A percentile compares a stretch with the other conserved stretches of the same genome.
These are phyloP conservation scores for Saccostrea glomerata DNA, from an alignment of 1,140 invertebrate genomes.

Conservation along the genomic window DNA sequence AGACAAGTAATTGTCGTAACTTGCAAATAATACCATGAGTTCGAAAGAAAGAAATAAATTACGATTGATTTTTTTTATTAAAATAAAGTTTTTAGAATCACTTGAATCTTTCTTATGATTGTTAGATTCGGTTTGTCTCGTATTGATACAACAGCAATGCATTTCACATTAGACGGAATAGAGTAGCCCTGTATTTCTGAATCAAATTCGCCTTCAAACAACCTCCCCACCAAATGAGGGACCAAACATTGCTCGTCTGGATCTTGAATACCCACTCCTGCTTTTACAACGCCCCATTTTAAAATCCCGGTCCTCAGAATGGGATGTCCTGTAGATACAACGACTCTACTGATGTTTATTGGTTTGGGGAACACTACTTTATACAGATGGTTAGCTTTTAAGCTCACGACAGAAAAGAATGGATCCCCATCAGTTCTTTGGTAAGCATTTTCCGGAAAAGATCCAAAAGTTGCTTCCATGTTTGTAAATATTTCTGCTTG, in stretches of 20 bases:
- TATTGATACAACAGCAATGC: conserved; percentile 48
- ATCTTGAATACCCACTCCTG: background rate
- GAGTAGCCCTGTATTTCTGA: conserved; percentile 51
- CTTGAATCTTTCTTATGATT: conserved; percentile 2
- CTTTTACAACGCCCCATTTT: conserved; percentile 35
- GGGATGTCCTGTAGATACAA: conserved; percentile 57
- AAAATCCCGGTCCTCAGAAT: conserved; percentile 49
- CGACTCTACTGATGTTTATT: conserved; percentile 57
- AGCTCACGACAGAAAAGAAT: conserved; percentile 61
- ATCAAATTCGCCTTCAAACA: conserved; percentile 58
- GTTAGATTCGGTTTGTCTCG: background rate
- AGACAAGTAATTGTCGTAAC: too few relatives aligned
- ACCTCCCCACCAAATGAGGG: conserved; percentile 29
- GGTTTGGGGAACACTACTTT: conserved; percentile 59
- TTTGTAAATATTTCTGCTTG: conserved; percentile 56
- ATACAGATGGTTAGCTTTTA: conserved; percentile 51
- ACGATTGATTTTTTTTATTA: too few relatives aligned
- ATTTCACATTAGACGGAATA: conserved; percentile 56
- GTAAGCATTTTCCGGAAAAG: conserved; percentile 58
- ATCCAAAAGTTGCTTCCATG: conserved; percentile 44
- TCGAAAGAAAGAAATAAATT: too few relatives aligned
- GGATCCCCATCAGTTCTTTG: conserved; percentile 36
- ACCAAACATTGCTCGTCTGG: background rate
- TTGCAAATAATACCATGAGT: too few relatives aligned
- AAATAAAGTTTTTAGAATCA: background rate